Evolutionary conservation across 2,888 invertebrate species (phyloP), one percentile per base, ranked within the genome.

Genomic region (Mesorhabditis spiculigera): DNA sequence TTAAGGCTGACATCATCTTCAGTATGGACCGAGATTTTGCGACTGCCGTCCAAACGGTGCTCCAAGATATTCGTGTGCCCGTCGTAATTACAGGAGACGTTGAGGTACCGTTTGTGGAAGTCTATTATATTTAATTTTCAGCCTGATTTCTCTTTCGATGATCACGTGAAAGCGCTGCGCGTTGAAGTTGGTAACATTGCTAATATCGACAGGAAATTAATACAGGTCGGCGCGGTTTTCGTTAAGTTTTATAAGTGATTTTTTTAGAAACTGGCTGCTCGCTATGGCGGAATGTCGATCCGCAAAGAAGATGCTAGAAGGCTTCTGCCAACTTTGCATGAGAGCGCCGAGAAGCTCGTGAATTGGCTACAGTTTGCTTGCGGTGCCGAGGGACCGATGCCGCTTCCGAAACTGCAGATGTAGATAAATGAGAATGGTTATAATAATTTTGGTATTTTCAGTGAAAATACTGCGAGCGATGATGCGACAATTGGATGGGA

Each of bases 321-420:
- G 10, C 8, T 13, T 13, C n/a, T 50, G 58, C n/a, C 58, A 50
- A 50, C 58, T 10, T 50, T 50, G 8, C n/a, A 13, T 50, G n/a
- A 50, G 10, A 50, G n/a, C 58, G 58, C n/a, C 58, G 10, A 50
- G 10, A 50, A 50, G n/a, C n/a, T n/a, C n/a, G 58, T n/a, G n/a
- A 50, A 50, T 50, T 50, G 58, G 58, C n/a, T 50, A n/a, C 58
- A 50, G n/a, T 50, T 50, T 50, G 8, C 58, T 13, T 50, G 58
- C n/a, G 58, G 10, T 10, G 3, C 58, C 3, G 10, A 50, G 8
- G 58, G 58, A 28, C 28, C 28, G 28, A 28, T 28, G 28, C 28
- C 28, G 3, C 28, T 28, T 28, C 28, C 28, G 28, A 28, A 28
- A 28, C 28, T 28, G 28, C 28, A 28, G 28, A 28, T 28, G 28